Percentiles rank a stretch among this genome's conserved stretches.
phyloP scores from a whole-genome alignment of 2,888 invertebrate species.

The Pilophorus perplexus region DNA sequence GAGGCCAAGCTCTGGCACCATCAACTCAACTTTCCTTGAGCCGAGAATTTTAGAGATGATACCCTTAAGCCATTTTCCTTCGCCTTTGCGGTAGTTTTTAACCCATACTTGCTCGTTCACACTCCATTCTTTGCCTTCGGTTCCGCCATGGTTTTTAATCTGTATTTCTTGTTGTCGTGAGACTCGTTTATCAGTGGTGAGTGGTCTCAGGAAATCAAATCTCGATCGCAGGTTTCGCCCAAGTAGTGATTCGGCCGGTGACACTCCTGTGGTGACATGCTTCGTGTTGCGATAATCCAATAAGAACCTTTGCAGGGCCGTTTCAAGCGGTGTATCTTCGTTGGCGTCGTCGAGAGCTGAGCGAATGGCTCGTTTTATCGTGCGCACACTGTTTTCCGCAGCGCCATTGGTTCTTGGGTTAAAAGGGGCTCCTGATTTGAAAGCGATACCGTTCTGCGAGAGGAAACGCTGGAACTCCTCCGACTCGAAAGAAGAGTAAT shows the following conservation, averaged over 20 bases:
- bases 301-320: neutral
- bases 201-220: neutral
- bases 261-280: conserved; percentile 1
- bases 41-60: too few relatives aligned
- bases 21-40: too few relatives aligned
- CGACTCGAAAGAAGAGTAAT: too few relatives aligned
- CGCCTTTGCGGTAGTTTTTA: conserved; percentile 4
- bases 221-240: neutral
- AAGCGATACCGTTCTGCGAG: neutral
- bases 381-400: conserved; percentile 39
- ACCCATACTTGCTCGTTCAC: neutral
- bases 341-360: neutral
- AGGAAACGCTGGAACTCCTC: conserved; percentile 33
- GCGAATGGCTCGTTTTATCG: conserved; percentile 6
- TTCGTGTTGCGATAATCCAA: too few relatives aligned
- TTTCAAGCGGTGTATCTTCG: neutral
- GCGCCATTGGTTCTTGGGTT: conserved; percentile 22
- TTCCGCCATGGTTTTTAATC: conserved; percentile 1
- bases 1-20: too few relatives aligned
- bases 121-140: neutral
- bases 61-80: too few relatives aligned
- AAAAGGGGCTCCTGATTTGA: conserved; percentile 20
- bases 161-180: neutral
- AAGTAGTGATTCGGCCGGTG: neutral
- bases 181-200: neutral